Evolutionary conservation across 2,888 invertebrate species (phyloP).

Genomic region (Cheilosia soror): DNA sequence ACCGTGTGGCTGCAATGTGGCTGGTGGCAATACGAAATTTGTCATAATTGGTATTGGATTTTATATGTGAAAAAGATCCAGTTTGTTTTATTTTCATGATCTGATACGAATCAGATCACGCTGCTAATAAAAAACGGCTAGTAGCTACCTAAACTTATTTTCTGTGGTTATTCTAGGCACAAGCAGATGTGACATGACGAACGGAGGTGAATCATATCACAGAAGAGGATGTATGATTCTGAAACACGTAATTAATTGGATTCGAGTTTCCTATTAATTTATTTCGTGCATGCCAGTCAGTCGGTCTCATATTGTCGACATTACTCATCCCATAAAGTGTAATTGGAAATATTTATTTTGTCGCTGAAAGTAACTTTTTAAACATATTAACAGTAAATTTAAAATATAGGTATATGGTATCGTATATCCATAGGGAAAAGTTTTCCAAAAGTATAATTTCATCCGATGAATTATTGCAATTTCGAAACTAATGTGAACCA

Average conservation of each 20-base stretch:
- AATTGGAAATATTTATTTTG: conserved; percentile 32
- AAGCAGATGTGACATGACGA: not conserved
- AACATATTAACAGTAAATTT: conserved; percentile 24
- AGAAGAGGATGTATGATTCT: conserved; percentile 15
- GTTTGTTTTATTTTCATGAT: too few species aligned
- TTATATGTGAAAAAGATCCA: too few species aligned
- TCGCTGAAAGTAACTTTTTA: conserved; percentile 3
- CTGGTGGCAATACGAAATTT: too few species aligned
- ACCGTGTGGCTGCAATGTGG: too few species aligned
- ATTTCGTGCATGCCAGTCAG: not conserved
- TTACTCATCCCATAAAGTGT: conserved; percentile 27
- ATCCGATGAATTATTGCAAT: too few species aligned
- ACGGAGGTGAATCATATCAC: conserved; percentile 6
- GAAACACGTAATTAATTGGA: conserved; percentile 28
- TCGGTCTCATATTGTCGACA: conserved; percentile 2
- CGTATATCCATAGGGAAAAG: conserved; percentile 2
- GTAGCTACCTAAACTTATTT: too few species aligned
- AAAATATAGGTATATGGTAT: too few species aligned
- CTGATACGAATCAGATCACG: too few species aligned
- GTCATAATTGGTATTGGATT: too few species aligned
- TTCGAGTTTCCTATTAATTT: conserved; percentile 25
- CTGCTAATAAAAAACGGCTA: too few species aligned
- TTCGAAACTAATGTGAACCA: not conserved
- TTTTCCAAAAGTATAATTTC: conserved; percentile 3
- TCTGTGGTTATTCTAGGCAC: too few species aligned